Evolutionary conservation across 2,797 vertebrate genomes (phyloP), one percentile per base, ranked within the genome.

Genomic region (Serranus cabrilla): DNA sequence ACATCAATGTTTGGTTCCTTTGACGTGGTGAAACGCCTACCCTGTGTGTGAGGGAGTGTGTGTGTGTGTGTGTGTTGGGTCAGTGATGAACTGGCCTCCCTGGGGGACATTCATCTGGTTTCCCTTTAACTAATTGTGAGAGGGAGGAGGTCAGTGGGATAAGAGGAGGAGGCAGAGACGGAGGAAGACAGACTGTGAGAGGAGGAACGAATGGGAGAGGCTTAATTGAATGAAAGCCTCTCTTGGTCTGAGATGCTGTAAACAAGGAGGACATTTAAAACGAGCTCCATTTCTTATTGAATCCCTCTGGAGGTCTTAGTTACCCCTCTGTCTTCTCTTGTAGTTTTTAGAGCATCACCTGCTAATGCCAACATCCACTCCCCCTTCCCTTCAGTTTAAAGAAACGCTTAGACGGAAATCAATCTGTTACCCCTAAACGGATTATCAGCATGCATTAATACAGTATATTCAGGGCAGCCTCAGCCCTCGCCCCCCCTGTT

Each of bases 151-250:
- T 76, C 69, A 64, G 73, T 39, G 71, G 77, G 76, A 87, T 83
- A 71, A 85, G 58, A 78, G 65, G 76, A 74, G 78, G 64, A 77
- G 69, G 82, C 69, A 75, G 75, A 78, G 78, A 71, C 18, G 58
- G 70, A 86, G 70, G 69, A 78, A 89, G 90, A 91, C 79, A 64
- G 86, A 83, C 75, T 82, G 71, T 70, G 78, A 82, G 82, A 81
- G 71, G 77, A 80, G 63, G 59, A 77, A 71, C 55, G 10, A 84
- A 86, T 83, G 75, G 69, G 73, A 84, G 80, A 78, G 57, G 49
- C 67, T 31, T 92, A 92, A 94, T 93, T 91, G 86, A 94, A 93
- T 93, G 78, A 92, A 90, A 85, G 51, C 77, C 67, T 86, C 76
- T 86, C 52, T 76, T 80, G 69, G 74, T 85, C 78, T 86, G 74